Evolutionary conservation across 2,888 invertebrate genomes (phyloP).

Genomic region (Melanophora roralis): DNA sequence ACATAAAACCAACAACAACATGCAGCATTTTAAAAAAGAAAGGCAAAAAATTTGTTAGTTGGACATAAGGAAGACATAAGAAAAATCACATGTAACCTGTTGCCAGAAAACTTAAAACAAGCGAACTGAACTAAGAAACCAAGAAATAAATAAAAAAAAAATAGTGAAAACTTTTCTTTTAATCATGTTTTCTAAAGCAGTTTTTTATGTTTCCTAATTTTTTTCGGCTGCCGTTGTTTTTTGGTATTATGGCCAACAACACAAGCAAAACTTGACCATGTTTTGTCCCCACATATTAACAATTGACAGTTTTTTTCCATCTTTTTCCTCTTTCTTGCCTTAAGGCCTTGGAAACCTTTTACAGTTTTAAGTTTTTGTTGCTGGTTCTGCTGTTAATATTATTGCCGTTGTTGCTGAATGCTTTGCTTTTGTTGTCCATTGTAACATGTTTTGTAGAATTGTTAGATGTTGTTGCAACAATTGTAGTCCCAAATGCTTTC

Average conservation of each 20-base stretch:
- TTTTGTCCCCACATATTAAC: constrained; percentile 72
- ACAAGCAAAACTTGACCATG: constrained; percentile 75
- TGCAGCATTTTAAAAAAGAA: constrained; percentile 25
- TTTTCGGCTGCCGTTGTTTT: constrained; percentile 20
- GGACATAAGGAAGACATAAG: constrained; percentile 49
- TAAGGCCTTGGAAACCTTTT: constrained; percentile 54
- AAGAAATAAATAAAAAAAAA: neutral
- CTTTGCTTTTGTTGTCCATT: constrained; percentile 39
- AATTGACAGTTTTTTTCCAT: constrained; percentile 65
- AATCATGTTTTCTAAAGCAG: neutral
- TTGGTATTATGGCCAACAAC: constrained; percentile 63
- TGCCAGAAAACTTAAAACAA: constrained; percentile 36
- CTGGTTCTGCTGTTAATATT: constrained; percentile 60
- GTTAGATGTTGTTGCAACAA: constrained; percentile 59
- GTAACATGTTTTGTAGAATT: constrained; percentile 61
- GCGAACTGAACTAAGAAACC: neutral
- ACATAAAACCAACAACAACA: neutral
- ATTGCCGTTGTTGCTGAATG: constrained; percentile 56
- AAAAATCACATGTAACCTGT: constrained; percentile 58
- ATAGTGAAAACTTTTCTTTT: constrained; percentile 40
- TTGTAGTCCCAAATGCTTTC: constrained; percentile 60
- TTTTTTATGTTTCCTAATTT: constrained; percentile 16
- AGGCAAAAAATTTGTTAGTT: constrained; percentile 10
- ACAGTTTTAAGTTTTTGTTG: constrained; percentile 16
- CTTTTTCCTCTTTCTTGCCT: constrained; percentile 32